Conservation (phyloP, 2,797 vertebrate species). For the Delichon dasypus region DNA sequence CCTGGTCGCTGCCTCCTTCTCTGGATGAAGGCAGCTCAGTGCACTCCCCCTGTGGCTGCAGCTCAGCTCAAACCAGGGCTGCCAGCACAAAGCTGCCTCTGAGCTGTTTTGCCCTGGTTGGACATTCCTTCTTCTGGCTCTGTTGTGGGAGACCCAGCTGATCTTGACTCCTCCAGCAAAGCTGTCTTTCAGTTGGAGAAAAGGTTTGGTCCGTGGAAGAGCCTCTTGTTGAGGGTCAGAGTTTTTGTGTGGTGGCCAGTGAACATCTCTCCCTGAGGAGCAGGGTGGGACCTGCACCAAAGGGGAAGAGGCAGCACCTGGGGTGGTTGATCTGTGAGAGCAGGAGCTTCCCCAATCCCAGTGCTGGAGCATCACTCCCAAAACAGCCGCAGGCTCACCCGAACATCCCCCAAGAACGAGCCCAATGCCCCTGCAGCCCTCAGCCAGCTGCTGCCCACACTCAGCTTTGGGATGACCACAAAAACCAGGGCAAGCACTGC, state of each 20-base stretch:
- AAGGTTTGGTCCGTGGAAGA: background rate
- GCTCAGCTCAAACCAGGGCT: background rate
- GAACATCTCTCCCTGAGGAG: background rate
- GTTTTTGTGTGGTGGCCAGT: background rate
- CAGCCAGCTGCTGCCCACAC: fast-evolving
- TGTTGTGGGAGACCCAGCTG: background rate
- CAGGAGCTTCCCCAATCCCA: background rate
- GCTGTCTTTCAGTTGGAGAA: background rate
- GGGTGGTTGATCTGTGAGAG: too few relatives aligned
- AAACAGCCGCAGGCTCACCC: background rate
- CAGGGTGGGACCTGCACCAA: background rate
- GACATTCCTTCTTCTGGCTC: background rate
- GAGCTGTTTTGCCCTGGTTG: background rate
- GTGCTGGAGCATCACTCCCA: background rate
- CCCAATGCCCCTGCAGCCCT: fast-evolving
- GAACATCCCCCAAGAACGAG: background rate
- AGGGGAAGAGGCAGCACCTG: background rate
- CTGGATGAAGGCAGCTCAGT: background rate
- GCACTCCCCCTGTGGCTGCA: background rate
- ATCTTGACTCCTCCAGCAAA: background rate
- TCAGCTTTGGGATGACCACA: background rate
- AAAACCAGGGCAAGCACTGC: background rate
- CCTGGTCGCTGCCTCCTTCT: background rate
- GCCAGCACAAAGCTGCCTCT: background rate
- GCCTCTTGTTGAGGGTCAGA: background rate